Conservation (phyloP, 2,113 vertebrate genomes). For the Otus sunia region DNA sequence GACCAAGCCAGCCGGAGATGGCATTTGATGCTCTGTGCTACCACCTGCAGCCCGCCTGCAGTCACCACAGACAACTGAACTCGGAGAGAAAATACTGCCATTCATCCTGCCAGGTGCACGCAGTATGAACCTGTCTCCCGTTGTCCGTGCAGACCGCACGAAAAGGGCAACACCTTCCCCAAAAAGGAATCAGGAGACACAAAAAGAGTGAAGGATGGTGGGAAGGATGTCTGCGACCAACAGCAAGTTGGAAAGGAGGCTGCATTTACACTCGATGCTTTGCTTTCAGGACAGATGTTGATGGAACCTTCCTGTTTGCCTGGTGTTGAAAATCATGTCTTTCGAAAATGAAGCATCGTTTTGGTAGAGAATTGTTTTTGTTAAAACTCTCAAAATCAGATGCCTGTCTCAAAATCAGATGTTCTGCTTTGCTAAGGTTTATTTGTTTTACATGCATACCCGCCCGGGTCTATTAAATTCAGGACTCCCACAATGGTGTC, state of each 20-base stretch:
- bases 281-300: neutral
- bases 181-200: neutral
- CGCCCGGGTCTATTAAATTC: neutral
- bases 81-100: neutral
- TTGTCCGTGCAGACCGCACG: rapidly evolving
- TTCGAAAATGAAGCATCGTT: neutral
- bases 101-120: rapidly evolving
- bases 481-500: neutral
- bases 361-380: neutral
- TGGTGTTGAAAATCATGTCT: neutral
- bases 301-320: neutral
- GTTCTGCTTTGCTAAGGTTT: neutral
- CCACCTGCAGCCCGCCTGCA: neutral
- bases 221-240: neutral
- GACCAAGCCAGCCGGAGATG: neutral
- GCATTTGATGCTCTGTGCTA: neutral
- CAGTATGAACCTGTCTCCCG: neutral
- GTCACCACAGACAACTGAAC: neutral
- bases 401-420: neutral
- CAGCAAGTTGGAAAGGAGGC: neutral
- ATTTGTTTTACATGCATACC: neutral
- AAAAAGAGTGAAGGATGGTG: neutral
- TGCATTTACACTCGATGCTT: neutral
- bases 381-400: neutral
- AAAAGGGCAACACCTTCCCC: neutral